Conservation (phyloP, 2,888 invertebrate species). For the Thysanoteuthis rhombus region DNA sequence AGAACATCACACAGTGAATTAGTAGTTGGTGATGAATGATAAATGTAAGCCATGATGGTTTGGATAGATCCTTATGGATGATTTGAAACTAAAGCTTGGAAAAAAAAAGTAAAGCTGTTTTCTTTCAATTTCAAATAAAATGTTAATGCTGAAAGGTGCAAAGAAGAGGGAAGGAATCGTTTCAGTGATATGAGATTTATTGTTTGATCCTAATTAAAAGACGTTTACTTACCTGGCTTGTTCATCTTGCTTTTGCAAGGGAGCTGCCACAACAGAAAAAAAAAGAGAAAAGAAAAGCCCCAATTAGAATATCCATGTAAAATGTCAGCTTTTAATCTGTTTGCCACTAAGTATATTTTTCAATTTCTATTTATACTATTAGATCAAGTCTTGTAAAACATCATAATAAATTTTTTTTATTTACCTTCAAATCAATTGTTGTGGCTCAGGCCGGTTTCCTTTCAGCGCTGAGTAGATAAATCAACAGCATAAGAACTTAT, state of each 20-base stretch:
- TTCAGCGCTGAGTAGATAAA: too few species aligned
- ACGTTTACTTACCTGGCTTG: conserved; percentile 24
- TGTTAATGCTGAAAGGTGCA: background rate
- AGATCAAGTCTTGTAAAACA: too few species aligned
- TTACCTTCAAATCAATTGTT: too few species aligned
- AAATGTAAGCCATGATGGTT: background rate
- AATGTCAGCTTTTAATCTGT: too few species aligned
- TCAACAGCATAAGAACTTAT: too few species aligned
- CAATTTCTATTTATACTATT: too few species aligned
- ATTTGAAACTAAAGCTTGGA: background rate
- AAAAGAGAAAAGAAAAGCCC: background rate
- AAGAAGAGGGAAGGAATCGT: background rate
- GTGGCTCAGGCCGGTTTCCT: too few species aligned
- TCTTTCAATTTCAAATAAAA: background rate
- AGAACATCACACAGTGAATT: background rate
- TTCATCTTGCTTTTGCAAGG: conserved; percentile 30
- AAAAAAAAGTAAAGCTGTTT: background rate
- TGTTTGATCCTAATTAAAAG: background rate
- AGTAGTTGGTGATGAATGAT: background rate
- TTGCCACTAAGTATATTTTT: too few species aligned
- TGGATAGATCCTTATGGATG: too few species aligned
- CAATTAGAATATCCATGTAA: conserved; percentile 13
- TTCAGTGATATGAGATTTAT: background rate
- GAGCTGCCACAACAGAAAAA: conserved; percentile 26
- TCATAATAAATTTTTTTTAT: too few species aligned